Evolutionary conservation across 2,888 invertebrate genomes (phyloP).

Genomic region (Sthenelais limicola): DNA sequence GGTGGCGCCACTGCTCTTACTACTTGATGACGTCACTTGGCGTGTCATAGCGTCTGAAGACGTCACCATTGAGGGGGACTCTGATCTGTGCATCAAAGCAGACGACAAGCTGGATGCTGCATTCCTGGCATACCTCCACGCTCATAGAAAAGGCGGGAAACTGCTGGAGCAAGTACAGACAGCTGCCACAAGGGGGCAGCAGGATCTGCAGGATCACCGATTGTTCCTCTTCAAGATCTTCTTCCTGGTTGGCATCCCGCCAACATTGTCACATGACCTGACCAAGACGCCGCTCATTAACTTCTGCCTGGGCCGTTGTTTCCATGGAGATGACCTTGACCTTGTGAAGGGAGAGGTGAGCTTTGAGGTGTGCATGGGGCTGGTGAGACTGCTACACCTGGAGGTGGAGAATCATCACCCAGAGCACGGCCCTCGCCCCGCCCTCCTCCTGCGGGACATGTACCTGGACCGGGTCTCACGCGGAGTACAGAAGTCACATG

Average conservation of each 20-base stretch:
- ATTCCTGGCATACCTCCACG: neutral
- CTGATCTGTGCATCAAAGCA: neutral
- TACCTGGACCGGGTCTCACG: slow-evolving; percentile 21
- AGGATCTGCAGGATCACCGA: slow-evolving; percentile 25
- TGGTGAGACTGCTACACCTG: slow-evolving; percentile 19
- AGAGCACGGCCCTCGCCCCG: slow-evolving; percentile 13
- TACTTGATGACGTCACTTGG: slow-evolving; percentile 15
- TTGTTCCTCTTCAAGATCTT: slow-evolving; percentile 29
- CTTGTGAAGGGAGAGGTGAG: neutral
- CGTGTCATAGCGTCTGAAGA: slow-evolving; percentile 18
- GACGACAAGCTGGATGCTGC: neutral
- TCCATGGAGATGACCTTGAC: neutral
- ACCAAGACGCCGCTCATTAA: slow-evolving; percentile 10
- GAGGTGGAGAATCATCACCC: slow-evolving; percentile 32
- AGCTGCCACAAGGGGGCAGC: neutral
- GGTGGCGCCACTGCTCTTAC: slow-evolving; percentile 6
- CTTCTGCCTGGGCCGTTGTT: slow-evolving; percentile 16
- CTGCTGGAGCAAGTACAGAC: neutral
- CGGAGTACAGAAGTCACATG: slow-evolving; percentile 8
- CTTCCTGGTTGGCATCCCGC: slow-evolving; percentile 2
- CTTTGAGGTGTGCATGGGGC: slow-evolving; percentile 8
- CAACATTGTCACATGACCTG: slow-evolving; percentile 23
- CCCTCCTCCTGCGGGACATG: slow-evolving; percentile 11
- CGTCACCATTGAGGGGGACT: neutral
- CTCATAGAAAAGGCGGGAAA: neutral